Conservation (phyloP, 1,140 invertebrate genomes). For the Apis florea region DNA sequence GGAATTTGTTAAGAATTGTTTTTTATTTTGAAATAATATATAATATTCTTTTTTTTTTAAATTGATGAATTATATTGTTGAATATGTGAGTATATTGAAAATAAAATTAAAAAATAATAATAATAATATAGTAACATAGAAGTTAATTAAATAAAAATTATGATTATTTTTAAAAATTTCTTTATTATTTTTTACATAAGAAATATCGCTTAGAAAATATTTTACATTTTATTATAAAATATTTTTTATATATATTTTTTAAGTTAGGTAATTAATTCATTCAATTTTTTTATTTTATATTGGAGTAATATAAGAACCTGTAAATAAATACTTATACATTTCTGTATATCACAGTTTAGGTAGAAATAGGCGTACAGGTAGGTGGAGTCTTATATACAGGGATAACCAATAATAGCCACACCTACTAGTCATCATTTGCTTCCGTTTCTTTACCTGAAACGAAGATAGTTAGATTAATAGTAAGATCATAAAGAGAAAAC, state of each 20-base stretch:
- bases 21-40: not conserved
- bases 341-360: not conserved
- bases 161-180: too few relatives aligned
- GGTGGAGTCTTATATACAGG: conserved; percentile 58
- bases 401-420: conserved; percentile 50
- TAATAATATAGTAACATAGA: too few relatives aligned
- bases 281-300: too few relatives aligned
- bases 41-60: not conserved
- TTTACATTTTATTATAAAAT: too few relatives aligned
- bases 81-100: too few relatives aligned
- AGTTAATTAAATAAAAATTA: too few relatives aligned
- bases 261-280: not conserved
- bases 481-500: not conserved
- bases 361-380: conserved; percentile 58
- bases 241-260: not conserved
- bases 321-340: not conserved
- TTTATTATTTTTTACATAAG: too few relatives aligned
- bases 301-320: too few relatives aligned
- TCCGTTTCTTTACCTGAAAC: conserved; percentile 15
- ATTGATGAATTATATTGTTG: too few relatives aligned
- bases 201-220: too few relatives aligned
- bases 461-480: not conserved
- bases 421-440: conserved; percentile 55
- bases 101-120: too few relatives aligned
- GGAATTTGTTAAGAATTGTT: too few relatives aligned